Evolutionary conservation across 2,113 vertebrate genomes (phyloP).

Genomic region (Ceuthmochares aereus): DNA sequence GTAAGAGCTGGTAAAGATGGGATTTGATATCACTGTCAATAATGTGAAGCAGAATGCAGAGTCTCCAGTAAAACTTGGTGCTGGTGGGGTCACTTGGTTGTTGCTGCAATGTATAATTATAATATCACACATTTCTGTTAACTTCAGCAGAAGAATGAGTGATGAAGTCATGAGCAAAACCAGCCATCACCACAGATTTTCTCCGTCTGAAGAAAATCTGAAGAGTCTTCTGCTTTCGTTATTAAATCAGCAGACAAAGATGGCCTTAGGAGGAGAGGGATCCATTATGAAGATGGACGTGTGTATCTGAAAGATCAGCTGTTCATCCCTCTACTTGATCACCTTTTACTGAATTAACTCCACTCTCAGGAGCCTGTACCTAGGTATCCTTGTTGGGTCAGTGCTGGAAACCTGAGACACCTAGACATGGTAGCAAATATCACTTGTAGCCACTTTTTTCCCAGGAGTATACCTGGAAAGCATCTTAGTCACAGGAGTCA

Average conservation of each 20-base stretch:
- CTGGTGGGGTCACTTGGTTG: not conserved
- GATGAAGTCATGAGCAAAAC: not conserved
- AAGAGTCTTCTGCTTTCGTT: not conserved
- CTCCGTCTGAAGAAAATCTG: not conserved
- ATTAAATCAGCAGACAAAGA: conserved; percentile 5
- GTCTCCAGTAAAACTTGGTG: not conserved
- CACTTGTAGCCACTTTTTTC: not conserved
- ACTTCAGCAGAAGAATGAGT: not conserved
- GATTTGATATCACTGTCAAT: not conserved
- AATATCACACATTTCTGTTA: not conserved
- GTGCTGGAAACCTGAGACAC: not conserved
- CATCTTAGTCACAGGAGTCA: not conserved
- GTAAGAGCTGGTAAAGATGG: not conserved
- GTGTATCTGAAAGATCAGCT: not conserved
- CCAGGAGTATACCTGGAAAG: not conserved
- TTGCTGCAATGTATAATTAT: not conserved
- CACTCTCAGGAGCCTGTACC: not conserved
- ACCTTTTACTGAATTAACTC: not conserved
- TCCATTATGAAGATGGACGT: not conserved
- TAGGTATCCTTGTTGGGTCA: not conserved
- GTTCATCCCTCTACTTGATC: not conserved
- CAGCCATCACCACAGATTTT: not conserved
- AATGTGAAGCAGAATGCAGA: not conserved
- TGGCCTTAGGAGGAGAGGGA: not conserved
- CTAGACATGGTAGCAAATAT: not conserved